A percentile compares a stretch with the other conserved stretches of the same genome.
These are phyloP conservation scores for Palythoa grandis DNA, from an alignment of 92 coral and sea anemone species.

Conservation along the genomic window DNA sequence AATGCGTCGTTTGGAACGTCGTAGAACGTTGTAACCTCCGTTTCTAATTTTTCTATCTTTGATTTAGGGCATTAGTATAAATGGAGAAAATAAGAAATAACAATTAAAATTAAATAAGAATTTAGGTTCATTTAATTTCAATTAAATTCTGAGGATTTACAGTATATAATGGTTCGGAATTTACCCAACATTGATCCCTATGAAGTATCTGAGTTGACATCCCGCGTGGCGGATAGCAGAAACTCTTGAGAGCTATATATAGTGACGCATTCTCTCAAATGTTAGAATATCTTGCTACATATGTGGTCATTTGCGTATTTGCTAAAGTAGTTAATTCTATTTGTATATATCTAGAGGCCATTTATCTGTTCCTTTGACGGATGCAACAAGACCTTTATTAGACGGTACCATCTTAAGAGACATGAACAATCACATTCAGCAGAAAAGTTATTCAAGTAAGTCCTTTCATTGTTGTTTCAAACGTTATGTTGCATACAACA, in stretches of 20 bases:
- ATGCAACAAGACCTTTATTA: constrained; percentile 79
- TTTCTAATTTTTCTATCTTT: neutral
- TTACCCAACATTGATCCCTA: too few species aligned
- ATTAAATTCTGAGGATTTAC: neutral
- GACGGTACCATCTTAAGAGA: constrained; percentile 76
- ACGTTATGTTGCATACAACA: too few species aligned
- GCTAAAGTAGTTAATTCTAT: neutral
- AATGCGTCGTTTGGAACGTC: neutral
- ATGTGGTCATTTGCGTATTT: too few species aligned
- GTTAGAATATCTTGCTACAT: too few species aligned
- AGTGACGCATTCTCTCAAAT: too few species aligned
- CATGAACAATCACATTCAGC: constrained; percentile 72
- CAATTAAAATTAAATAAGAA: neutral
- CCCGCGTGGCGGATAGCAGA: too few species aligned
- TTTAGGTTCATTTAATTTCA: neutral
- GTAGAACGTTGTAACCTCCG: neutral
- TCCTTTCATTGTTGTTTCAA: neutral
- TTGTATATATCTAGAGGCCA: constrained; percentile 65
- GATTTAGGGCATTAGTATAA: neutral
- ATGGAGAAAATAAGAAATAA: neutral
- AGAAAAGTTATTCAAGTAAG: constrained; percentile 52
- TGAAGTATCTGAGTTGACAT: too few species aligned
- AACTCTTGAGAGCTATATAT: too few species aligned
- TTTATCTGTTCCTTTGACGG: constrained; percentile 77
- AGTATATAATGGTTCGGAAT: too few species aligned